A percentile compares a stretch with the other conserved stretches of the same genome.
These are phyloP conservation scores for Xiphophorus couchianus DNA, from an alignment of 2,113 vertebrate genomes.

Conservation along the genomic window DNA sequence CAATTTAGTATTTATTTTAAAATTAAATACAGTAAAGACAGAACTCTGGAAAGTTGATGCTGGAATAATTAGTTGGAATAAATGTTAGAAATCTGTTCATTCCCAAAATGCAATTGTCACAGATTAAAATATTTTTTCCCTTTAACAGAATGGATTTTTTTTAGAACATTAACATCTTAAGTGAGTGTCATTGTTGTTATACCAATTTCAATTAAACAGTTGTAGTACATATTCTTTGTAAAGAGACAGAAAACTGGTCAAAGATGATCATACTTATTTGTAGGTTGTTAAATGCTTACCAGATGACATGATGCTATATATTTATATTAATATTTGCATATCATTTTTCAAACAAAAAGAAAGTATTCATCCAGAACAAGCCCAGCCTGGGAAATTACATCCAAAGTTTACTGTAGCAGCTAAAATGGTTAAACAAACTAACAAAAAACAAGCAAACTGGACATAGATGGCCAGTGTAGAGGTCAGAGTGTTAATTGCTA, in stretches of 20 bases:
- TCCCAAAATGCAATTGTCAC: background rate
- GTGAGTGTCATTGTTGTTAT: too few relatives aligned
- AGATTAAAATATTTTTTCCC: background rate
- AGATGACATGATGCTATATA: too few relatives aligned
- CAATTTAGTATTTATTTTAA: too few relatives aligned
- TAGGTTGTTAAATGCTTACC: too few relatives aligned
- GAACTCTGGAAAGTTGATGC: background rate
- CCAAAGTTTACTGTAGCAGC: background rate
- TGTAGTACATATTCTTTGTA: too few relatives aligned
- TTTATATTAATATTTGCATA: too few relatives aligned
- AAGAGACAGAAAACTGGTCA: too few relatives aligned
- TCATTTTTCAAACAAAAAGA: too few relatives aligned
- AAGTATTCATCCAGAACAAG: background rate
- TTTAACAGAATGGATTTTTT: background rate
- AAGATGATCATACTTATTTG: too few relatives aligned
- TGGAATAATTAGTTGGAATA: background rate
- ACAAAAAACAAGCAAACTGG: background rate
- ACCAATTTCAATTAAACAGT: too few relatives aligned
- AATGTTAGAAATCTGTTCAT: background rate
- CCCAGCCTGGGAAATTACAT: background rate
- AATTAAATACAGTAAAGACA: background rate
- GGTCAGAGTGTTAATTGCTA: background rate
- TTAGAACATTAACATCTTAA: background rate
- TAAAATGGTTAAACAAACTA: background rate
- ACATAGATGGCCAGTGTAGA: background rate